These are phyloP conservation scores for Drosophila phalerata DNA, from an alignment of 2,888 invertebrate genomes.

Conservation along the genomic window DNA sequence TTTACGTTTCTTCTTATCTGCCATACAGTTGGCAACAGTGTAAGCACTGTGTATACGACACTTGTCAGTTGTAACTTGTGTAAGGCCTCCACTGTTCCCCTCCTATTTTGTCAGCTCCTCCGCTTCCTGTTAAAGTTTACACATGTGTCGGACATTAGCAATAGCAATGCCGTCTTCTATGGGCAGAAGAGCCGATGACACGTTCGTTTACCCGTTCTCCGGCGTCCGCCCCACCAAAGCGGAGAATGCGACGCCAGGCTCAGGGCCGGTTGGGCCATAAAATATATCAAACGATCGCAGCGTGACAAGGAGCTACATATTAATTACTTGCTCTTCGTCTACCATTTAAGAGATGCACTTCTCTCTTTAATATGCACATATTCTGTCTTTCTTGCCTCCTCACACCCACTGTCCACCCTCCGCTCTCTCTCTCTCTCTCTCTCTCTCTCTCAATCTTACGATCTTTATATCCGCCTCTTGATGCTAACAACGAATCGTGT, in stretches of 20 bases:
- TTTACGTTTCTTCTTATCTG: background rate
- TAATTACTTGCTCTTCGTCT: conserved; percentile 30
- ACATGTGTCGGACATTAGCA: conserved; percentile 65
- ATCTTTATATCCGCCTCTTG: conserved; percentile 6
- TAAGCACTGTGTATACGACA: background rate
- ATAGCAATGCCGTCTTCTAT: conserved; percentile 35
- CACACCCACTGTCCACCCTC: background rate
- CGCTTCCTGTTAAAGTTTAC: conserved; percentile 31
- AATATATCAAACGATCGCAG: conserved; percentile 44
- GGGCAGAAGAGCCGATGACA: conserved; percentile 29
- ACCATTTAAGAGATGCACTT: conserved; percentile 30
- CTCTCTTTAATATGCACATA: background rate
- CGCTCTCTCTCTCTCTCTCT: background rate
- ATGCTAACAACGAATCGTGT: conserved; percentile 11
- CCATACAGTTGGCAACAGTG: conserved; percentile 26
- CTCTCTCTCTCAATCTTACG: background rate
- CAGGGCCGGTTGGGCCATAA: conserved; percentile 21
- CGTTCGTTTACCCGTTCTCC: conserved; percentile 18
- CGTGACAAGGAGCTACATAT: conserved; percentile 55
- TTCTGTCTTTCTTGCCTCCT: background rate
- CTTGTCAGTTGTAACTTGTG: conserved; percentile 17
- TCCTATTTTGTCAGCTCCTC: background rate
- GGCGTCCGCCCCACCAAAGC: background rate
- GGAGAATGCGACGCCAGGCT: background rate
- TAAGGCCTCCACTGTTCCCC: background rate